A percentile compares a stretch with the other conserved stretches of the same genome.
These are phyloP conservation scores for Oophaga pumilio DNA, from an alignment of 2,113 vertebrate genomes.

Conservation along the genomic window DNA sequence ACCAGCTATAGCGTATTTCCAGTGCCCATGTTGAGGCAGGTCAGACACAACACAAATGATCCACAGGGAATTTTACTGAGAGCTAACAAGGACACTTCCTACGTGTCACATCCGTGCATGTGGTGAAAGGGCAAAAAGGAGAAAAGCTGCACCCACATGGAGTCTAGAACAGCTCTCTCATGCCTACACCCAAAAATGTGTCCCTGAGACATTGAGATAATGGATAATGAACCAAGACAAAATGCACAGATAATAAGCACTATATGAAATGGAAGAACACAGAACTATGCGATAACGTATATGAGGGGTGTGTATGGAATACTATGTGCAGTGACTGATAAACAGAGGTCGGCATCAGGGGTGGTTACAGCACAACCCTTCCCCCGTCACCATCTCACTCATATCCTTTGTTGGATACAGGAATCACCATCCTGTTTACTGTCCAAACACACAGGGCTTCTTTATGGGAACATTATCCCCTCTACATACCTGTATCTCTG, in stretches of 20 bases:
- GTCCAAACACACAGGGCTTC: background rate
- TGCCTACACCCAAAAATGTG: conserved; percentile 20
- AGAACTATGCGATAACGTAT: conserved; percentile 7
- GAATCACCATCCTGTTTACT: conserved; percentile 3
- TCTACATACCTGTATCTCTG: too few species aligned
- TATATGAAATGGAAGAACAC: background rate
- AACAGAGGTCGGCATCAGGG: background rate
- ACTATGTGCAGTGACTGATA: conserved; percentile 16
- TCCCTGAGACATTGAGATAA: conserved; percentile 28
- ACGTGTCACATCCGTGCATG: background rate
- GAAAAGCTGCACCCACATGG: background rate
- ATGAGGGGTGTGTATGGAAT: conserved; percentile 34
- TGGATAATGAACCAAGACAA: background rate
- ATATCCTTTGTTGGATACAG: background rate
- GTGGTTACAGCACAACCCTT: background rate
- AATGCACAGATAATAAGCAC: conserved; percentile 14
- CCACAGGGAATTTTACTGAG: background rate
- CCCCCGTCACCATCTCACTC: background rate
- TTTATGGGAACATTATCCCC: background rate
- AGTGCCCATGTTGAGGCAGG: background rate
- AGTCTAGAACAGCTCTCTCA: background rate
- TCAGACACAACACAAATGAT: background rate
- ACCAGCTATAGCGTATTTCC: background rate
- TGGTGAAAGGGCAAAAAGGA: conserved; percentile 1
- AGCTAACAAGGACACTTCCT: background rate